Evolutionary conservation across 2,113 vertebrate species (phyloP), one percentile per base, ranked within the genome.

Genomic region (Phrynosoma blainvillii): DNA sequence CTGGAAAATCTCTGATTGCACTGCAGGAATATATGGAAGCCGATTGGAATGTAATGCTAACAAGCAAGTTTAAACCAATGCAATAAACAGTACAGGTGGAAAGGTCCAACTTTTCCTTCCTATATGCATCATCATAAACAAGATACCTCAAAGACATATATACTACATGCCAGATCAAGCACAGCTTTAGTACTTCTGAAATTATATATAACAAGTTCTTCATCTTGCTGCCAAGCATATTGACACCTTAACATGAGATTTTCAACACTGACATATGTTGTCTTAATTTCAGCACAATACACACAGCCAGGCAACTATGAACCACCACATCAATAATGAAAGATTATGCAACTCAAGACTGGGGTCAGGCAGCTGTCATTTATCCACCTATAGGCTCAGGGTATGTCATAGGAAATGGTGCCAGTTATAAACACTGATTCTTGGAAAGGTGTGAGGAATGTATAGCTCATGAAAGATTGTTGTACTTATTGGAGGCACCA

Each of bases 161-260:
- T 0, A 27, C 3, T 66, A 21, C 71, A 0, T 89, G 88, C 85
- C 90, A 93, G 86, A 79, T 95, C 91, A 76, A 2, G 87, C 74
- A 76, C 90, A 59, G 56, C 79, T 18, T 81, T 88, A 79, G 52
- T 70, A 32, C 88, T 87, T 81, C 94, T 87, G 85, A 94, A 87
- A 90, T 54, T 71, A 87, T 87, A 30, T 1, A 90, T 90, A 82
- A 88, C 54, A 77, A 88, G 74, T 76, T 85, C 76, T 70, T 77
- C 71, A 89, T 2, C 62, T 73, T 54, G 47, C 47, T 89, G 89
- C 65, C 89, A 79, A 87, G 56, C 36, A 40, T 47, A 62, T 76
- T 87, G 92, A 93, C 90, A 95, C 52, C 83, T 92, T n/a, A 0
- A 0, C 84, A 88, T 47, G 75, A 85, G 87, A 70, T 83, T 6